Conservation (phyloP, 2,888 invertebrate species). For the Camponotus fellah region DNA sequence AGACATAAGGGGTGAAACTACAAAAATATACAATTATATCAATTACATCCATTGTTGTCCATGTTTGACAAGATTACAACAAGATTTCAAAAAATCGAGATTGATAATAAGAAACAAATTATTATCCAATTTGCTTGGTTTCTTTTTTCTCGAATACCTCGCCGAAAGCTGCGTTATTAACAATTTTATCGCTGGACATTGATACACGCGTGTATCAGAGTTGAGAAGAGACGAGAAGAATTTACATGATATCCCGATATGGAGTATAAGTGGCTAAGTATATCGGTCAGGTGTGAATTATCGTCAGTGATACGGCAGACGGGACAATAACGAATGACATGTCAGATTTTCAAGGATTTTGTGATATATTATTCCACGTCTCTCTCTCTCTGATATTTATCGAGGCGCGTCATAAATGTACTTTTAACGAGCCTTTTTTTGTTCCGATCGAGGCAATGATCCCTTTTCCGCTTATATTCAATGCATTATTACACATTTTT, state of each 20-base stretch:
- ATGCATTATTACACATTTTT: slow-evolving; percentile 9
- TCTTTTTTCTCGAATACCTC: not conserved
- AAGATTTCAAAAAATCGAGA: not conserved
- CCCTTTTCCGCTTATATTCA: slow-evolving; percentile 13
- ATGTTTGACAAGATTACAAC: not conserved
- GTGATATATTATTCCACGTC: slow-evolving; percentile 27
- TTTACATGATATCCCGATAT: slow-evolving; percentile 23
- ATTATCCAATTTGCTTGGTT: not conserved
- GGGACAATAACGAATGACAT: slow-evolving; percentile 52
- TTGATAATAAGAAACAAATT: slow-evolving; percentile 2
- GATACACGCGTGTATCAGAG: not conserved
- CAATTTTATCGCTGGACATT: slow-evolving; percentile 4
- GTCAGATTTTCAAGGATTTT: slow-evolving; percentile 53
- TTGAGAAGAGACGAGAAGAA: slow-evolving; percentile 5
- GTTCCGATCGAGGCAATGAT: slow-evolving; percentile 20
- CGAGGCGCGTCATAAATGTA: slow-evolving; percentile 23
- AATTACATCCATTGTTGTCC: slow-evolving; percentile 21
- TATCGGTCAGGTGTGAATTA: slow-evolving; percentile 41
- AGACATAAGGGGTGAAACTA: not conserved
- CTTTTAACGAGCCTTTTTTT: slow-evolving; percentile 40
- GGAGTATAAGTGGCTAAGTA: slow-evolving; percentile 30
- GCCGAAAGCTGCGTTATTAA: slow-evolving; percentile 12
- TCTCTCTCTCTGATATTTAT: slow-evolving; percentile 27
- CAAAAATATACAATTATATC: not conserved
- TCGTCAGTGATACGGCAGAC: slow-evolving; percentile 1